phyloP scores from a whole-genome alignment of 2,797 vertebrate species.

The Muscicapa striata region DNA sequence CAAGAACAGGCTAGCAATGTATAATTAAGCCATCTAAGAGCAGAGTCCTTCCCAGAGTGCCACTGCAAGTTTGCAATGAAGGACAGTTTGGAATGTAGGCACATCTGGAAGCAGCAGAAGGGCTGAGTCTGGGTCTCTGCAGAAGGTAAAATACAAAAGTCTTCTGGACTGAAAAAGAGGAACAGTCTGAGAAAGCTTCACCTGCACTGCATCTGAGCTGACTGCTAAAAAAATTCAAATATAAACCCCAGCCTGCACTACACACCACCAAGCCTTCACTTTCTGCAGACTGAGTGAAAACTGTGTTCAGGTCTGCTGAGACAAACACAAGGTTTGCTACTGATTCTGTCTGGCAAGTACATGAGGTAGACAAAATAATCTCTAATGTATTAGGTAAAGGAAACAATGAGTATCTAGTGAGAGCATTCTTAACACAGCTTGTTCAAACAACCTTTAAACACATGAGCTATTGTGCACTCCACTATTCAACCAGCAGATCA shows the following conservation, averaged over 20 bases:
- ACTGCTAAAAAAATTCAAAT: neutral
- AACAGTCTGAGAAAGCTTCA: neutral
- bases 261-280: neutral
- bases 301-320: neutral
- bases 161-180: neutral
- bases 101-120: neutral
- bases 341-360: neutral
- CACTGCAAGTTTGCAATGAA: neutral
- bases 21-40: neutral
- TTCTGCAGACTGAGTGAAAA: neutral
- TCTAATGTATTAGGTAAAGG: neutral
- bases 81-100: neutral
- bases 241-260: neutral
- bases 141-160: neutral
- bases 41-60: neutral
- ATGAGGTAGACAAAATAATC: neutral
- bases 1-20: neutral
- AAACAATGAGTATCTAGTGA: neutral
- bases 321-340: neutral
- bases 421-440: neutral
- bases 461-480: neutral
- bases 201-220: neutral
- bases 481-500: neutral
- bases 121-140: neutral
- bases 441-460: neutral